Evolutionary conservation across 2,797 vertebrate species (phyloP).

Genomic region (Enteromius unitaeniatus): DNA sequence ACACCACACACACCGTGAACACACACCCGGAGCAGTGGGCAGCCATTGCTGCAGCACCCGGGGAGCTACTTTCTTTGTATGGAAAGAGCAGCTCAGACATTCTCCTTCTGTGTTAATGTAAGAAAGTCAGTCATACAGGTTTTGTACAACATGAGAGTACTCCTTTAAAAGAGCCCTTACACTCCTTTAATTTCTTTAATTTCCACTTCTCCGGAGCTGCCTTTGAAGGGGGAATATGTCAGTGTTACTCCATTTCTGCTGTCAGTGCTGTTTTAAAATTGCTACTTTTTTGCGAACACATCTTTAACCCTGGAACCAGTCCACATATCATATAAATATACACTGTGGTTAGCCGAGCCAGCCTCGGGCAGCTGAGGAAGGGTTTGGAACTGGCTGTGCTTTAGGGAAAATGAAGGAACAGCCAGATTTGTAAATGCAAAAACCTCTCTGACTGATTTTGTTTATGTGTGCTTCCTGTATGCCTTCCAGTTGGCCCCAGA

Average conservation of each 20-base stretch:
- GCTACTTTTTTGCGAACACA: conserved; percentile 47
- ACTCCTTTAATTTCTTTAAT: neutral
- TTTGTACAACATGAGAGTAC: neutral
- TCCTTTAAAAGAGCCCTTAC: neutral
- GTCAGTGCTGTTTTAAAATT: conserved; percentile 65
- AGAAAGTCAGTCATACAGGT: neutral
- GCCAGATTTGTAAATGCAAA: conserved; percentile 57
- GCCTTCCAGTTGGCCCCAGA: conserved; percentile 92
- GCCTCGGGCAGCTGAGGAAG: conserved; percentile 47
- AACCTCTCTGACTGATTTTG: conserved; percentile 57
- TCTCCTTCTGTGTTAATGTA: neutral
- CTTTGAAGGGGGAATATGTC: conserved; percentile 29
- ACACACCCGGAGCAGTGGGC: no score
- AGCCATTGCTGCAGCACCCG: no score
- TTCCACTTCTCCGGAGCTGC: conserved; percentile 21
- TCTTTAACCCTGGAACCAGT: conserved; percentile 43
- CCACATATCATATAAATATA: conserved; percentile 56
- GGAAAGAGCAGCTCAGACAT: neutral
- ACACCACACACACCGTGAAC: no score
- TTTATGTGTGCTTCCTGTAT: conserved; percentile 61
- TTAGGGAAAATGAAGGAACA: conserved; percentile 44
- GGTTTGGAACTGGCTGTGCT: conserved; percentile 47
- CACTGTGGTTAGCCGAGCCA: conserved; percentile 66
- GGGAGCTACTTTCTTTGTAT: neutral
- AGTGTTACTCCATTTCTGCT: conserved; percentile 61